Conservation (phyloP, 2,113 vertebrate genomes). For the Dromaius novaehollandiae region DNA sequence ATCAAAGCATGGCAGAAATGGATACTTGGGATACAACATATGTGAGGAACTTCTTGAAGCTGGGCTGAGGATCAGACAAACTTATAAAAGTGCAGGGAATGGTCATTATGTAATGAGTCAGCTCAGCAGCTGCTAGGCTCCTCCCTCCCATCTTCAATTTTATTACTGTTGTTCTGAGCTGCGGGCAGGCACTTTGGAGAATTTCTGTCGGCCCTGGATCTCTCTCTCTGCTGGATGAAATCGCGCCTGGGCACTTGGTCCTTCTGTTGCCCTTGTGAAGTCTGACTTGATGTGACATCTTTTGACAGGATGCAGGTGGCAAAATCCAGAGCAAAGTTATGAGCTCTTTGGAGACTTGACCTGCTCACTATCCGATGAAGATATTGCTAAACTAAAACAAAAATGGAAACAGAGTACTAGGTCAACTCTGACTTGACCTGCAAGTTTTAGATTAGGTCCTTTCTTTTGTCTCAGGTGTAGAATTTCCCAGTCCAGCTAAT, state of each 20-base stretch:
- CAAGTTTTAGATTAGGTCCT: background rate
- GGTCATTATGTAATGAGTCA: constrained; percentile 20
- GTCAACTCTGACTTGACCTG: background rate
- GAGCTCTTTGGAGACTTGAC: background rate
- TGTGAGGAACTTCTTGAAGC: background rate
- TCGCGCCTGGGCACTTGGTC: background rate
- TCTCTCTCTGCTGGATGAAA: background rate
- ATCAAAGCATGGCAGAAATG: background rate
- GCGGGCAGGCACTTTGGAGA: background rate
- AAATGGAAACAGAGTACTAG: background rate
- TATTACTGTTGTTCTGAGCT: background rate
- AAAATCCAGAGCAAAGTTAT: background rate
- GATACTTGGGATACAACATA: background rate
- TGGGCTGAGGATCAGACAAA: constrained; percentile 12
- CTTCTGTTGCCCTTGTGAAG: background rate
- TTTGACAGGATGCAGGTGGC: background rate
- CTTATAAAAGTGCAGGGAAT: background rate
- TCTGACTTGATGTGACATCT: background rate
- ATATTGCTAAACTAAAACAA: background rate
- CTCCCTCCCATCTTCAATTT: background rate
- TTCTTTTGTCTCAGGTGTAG: background rate
- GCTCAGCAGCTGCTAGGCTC: background rate
- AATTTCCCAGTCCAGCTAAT: background rate
- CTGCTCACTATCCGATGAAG: background rate
- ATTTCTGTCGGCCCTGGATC: constrained; percentile 2